Evolutionary conservation across 2,888 invertebrate species (phyloP), one percentile per base, ranked within the genome.

Genomic region (Leptothorax acervorum): DNA sequence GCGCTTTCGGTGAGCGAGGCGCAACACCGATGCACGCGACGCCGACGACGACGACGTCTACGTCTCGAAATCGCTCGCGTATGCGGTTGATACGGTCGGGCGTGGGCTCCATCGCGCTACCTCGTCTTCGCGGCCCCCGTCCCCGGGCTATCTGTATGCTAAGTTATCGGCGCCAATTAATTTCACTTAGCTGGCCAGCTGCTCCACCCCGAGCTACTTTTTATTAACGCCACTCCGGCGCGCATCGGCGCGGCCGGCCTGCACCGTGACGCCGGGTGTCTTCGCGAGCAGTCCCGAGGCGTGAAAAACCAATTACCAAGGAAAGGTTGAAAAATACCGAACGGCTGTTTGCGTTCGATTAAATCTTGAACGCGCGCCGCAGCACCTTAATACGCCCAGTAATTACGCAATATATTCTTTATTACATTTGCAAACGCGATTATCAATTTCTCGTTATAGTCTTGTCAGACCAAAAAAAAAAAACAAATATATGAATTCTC

Each of bases 101-200:
- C n/a, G 15, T 57, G 23, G 15, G 83, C 78, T 66, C 82, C 55
- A 42, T 73, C 83, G 74, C 53, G 82, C 76, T 85, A 82, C 84
- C 39, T 84, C 81, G 82, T 68, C 78, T 86, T 88, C 86, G 73
- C 79, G 48, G 79, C 6, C 12, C 18, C 35, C 45, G 75, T 79
- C 76, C 62, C 23, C 23, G 23, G 63, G 74, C 86, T 85, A 86
- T 90, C 84, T 66, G 78, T 86, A 86, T 74, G 88, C 87, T 85
- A 87, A 89, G 75, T 86, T 90, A 90, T 90, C 87, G 86, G 79
- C 60, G 83, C 79, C 90, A 75, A 91, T 91, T 91, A 91, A 91
- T 91, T 90, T 90, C 90, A 90, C 86, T 91, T 90, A 91, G 84
- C 55, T n/a, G 87, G 53, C 86, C 90, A 91, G 89, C 90, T 90